Conservation (phyloP, 2,797 vertebrate genomes). For the Melanotaenia parkinsoni region DNA sequence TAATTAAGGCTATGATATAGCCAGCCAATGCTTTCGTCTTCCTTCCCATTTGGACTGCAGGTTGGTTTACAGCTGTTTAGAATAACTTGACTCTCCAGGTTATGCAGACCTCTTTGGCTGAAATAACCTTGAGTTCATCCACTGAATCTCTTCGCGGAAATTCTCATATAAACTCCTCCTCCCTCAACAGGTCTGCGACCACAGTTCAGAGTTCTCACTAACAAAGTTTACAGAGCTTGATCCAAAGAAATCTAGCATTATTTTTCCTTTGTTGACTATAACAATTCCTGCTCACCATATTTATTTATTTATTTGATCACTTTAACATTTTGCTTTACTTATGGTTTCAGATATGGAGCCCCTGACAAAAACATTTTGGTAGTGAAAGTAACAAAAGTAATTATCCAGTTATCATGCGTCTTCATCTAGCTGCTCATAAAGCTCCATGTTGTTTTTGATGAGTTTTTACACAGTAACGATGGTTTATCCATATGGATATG, state of each 20-base stretch:
- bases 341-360: neutral
- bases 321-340: neutral
- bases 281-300: too few species aligned
- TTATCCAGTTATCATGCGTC: neutral
- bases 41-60: slow-evolving; percentile 8
- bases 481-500: neutral
- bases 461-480: neutral
- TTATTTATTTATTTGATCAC: neutral
- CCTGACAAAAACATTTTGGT: neutral
- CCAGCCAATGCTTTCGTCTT: slow-evolving; percentile 2
- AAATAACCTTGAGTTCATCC: slow-evolving; percentile 21
- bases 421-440: neutral
- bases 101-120: slow-evolving; percentile 33
- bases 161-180: slow-evolving; percentile 39
- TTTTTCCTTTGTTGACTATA: neutral
- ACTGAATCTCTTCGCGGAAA: slow-evolving; percentile 35
- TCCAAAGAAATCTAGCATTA: slow-evolving; percentile 32
- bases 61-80: slow-evolving; percentile 19
- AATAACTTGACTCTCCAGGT: slow-evolving; percentile 37
- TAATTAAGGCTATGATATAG: neutral
- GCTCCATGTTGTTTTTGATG: neutral
- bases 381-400: neutral
- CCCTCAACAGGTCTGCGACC: slow-evolving; percentile 38
- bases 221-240: slow-evolving; percentile 21
- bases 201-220: slow-evolving; percentile 10